Evolutionary conservation across 1,140 invertebrate genomes (phyloP), one percentile per base, ranked within the genome.

Genomic region (Bradynema listronoti): DNA sequence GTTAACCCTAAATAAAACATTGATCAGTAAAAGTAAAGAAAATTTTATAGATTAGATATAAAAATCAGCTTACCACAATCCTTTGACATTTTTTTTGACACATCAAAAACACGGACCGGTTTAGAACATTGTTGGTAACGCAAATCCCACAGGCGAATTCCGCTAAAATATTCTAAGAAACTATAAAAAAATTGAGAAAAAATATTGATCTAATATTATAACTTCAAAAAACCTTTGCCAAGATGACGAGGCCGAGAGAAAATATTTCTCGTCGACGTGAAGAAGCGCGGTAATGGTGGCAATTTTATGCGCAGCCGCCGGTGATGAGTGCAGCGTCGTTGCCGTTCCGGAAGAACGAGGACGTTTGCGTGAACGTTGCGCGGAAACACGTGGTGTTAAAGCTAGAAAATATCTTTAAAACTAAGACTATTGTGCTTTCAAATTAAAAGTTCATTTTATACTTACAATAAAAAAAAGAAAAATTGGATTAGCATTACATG

Each of bases 91-190:
- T 34, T 4, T 22, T 63, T 58, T 3, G 61, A 61, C 14, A 63
- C 25, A 9, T 32, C 34, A 4, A 63, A 41, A 5, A 49, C 42
- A 5, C 46, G 29, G 11, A 63, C n/a, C 5, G 61, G 63, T n/a
- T 25, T 36, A 11, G 42, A 16, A 22, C 50, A 34, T 6, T 57
- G 25, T 22, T 63, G 58, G 25, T 63, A 63, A 16, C 61, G 61
- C 16, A 63, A 43, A 65, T 63, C 61, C 61, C 61, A 63, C 22
- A 63, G 29, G 16, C 61, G 47, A 61, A 63, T 63, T 24, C 61
- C 61, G 14, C 61, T 63, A 53, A 36, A 66, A 53, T 24, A 7
- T 19, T 34, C 24, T n/a, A 16, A 29, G 55, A 14, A 24, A 24
- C 19, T 9, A 61, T 22, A 27, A 43, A 55, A n/a, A 22, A 56